Evolutionary conservation across 2,113 vertebrate species (phyloP).

Genomic region (Actenoides hombroni): DNA sequence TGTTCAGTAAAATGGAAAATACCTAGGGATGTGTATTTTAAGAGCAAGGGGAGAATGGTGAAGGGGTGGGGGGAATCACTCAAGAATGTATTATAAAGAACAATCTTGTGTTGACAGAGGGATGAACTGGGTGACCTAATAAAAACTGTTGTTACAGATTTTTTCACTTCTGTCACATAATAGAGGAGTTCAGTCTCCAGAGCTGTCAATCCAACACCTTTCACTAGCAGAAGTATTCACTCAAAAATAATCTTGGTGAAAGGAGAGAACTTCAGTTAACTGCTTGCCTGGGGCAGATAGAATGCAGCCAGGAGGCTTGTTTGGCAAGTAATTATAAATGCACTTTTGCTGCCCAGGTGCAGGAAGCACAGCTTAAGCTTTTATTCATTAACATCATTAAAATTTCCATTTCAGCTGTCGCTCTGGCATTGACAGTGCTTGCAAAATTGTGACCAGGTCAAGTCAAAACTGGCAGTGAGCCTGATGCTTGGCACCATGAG

Average conservation of each 20-base stretch:
- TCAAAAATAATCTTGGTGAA: slow-evolving; percentile 52
- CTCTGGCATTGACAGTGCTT: slow-evolving; percentile 42
- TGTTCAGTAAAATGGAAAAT: background rate
- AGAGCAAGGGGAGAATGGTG: background rate
- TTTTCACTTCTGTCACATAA: slow-evolving; percentile 54
- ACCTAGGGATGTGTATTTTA: background rate
- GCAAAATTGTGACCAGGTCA: slow-evolving; percentile 36
- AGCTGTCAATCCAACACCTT: slow-evolving; percentile 59
- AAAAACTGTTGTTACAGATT: slow-evolving; percentile 52
- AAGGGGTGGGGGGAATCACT: background rate
- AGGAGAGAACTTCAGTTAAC: slow-evolving; percentile 55
- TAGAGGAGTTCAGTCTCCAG: slow-evolving; percentile 48
- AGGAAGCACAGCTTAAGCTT: slow-evolving; percentile 54
- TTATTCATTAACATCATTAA: slow-evolving; percentile 69
- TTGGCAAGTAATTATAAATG: slow-evolving; percentile 62
- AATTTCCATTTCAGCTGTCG: slow-evolving; percentile 57
- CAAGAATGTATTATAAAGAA: slow-evolving; percentile 4
- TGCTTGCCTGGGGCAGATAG: slow-evolving; percentile 56
- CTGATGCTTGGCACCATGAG: background rate
- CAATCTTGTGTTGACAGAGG: slow-evolving; percentile 33
- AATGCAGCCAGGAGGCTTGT: slow-evolving; percentile 45
- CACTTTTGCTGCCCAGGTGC: slow-evolving; percentile 58
- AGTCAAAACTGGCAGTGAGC: slow-evolving; percentile 42
- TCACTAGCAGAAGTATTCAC: slow-evolving; percentile 28
- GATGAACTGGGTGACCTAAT: slow-evolving; percentile 61